Conservation (phyloP, 2,888 invertebrate genomes). For the Girardia tigrina region DNA sequence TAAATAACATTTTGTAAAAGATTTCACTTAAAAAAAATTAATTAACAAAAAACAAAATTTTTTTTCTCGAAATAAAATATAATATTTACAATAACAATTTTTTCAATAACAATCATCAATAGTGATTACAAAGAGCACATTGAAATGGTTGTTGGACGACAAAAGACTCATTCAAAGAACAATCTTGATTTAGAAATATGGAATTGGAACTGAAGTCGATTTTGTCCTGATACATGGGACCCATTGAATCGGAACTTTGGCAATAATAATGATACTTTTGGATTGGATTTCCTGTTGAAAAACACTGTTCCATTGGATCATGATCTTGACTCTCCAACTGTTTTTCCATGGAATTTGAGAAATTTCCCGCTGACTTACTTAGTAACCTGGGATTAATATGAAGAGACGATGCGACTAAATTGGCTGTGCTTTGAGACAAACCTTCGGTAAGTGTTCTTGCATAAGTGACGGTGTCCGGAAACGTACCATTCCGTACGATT, state of each 20-base stretch:
- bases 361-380: neutral
- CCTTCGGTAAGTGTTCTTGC: slow-evolving; percentile 56
- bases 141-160: neutral
- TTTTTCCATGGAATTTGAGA: neutral
- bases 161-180: neutral
- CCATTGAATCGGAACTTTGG: neutral
- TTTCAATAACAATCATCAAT: slow-evolving; percentile 8
- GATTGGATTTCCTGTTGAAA: neutral
- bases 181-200: neutral
- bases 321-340: neutral
- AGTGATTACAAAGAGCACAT: neutral
- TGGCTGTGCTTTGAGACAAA: slow-evolving; percentile 58
- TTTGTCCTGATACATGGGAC: neutral
- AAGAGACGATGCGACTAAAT: slow-evolving; percentile 53
- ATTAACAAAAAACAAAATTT: neutral
- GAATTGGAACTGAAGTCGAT: neutral
- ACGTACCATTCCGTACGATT: slow-evolving; percentile 48
- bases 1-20: neutral
- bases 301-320: neutral
- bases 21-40: too few relatives aligned
- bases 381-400: slow-evolving; percentile 46
- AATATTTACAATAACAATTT: neutral
- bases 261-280: neutral
- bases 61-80: neutral
- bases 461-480: slow-evolving; percentile 54